Evolutionary conservation across 2,888 invertebrate species (phyloP), one percentile per base, ranked within the genome.

Genomic region (Drosophila pseudotalamancana): DNA sequence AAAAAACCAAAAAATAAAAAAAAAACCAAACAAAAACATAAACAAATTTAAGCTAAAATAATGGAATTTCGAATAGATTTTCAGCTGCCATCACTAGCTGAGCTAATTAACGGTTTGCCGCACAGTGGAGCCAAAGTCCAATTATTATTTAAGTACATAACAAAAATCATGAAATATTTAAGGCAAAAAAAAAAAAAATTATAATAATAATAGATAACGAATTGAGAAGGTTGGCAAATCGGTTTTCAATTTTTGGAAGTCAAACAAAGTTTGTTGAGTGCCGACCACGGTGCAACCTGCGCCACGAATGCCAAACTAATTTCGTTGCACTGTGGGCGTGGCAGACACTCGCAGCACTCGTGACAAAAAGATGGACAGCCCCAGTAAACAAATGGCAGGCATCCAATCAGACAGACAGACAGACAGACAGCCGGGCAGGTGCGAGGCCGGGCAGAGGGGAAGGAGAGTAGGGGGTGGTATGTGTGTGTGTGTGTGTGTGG

Each of bases 301-400:
- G 74, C 53, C 59, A 50, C 37, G 62, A 25, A 62, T 70, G 56
- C 50, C 66, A 70, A 80, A 79, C 81, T 73, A 79, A 79, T 79
- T 84, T 84, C 74, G 81, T 45, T 67, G 54, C 69, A 62, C 62
- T 77, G 70, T 73, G 84, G 80, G 80, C 85, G 78, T 84, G 85
- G 64, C 78, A 64, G 69, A 65, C 65, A n/a, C n/a, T n/a, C n/a
- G n/a, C n/a, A 42, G 65, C 62, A 69, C 77, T 80, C 82, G 79
- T 80, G 85, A 84, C 80, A 80, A 84, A 84, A 80, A 80, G 80
- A 80, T 80, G 74, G 85, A 80, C 85, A 81, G 82, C 62, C 68
- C 56, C 55, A 56, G 78, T 61, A 84, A 77, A 84, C 81, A 80
- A 80, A 81, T 84, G 85, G 63, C 78, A 77, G 81, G 59, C 83